phyloP scores from a whole-genome alignment of 2,113 vertebrate genomes.

The Ameiurus melas region DNA sequence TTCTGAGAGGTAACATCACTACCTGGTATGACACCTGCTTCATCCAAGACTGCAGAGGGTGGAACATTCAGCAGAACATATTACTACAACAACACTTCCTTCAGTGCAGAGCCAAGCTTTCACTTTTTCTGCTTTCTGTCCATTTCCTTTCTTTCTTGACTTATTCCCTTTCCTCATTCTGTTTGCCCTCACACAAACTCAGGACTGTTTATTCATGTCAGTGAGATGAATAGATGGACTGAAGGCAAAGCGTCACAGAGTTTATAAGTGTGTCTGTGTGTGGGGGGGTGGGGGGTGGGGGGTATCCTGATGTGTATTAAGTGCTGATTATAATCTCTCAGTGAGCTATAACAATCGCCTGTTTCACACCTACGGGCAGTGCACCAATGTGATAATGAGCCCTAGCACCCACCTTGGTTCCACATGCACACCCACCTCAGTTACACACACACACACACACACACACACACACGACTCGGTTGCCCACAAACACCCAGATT shows the following conservation, averaged over 20 bases:
- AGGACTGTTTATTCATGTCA: background rate
- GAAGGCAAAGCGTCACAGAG: background rate
- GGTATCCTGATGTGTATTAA: conserved; percentile 44
- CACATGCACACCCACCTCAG: background rate
- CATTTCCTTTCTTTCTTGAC: background rate
- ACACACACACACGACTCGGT: background rate
- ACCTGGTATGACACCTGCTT: background rate
- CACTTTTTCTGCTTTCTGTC: background rate
- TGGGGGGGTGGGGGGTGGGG: background rate
- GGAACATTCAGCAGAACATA: no score
- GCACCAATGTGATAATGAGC: conserved; percentile 52
- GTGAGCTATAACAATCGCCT: conserved; percentile 51
- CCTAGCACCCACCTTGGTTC: conserved; percentile 16
- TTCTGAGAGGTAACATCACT: background rate
- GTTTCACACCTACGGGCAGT: conserved; percentile 48
- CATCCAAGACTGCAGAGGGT: background rate
- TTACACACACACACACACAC: background rate
- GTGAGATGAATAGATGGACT: background rate
- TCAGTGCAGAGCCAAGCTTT: no score
- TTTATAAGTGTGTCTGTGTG: background rate
- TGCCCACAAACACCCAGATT: background rate
- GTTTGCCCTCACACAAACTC: background rate
- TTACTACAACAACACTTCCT: no score
- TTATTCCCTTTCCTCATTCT: background rate
- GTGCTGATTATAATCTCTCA: conserved; percentile 45